phyloP scores from a whole-genome alignment of 2,888 invertebrate genomes.

The Philaethria dido region DNA sequence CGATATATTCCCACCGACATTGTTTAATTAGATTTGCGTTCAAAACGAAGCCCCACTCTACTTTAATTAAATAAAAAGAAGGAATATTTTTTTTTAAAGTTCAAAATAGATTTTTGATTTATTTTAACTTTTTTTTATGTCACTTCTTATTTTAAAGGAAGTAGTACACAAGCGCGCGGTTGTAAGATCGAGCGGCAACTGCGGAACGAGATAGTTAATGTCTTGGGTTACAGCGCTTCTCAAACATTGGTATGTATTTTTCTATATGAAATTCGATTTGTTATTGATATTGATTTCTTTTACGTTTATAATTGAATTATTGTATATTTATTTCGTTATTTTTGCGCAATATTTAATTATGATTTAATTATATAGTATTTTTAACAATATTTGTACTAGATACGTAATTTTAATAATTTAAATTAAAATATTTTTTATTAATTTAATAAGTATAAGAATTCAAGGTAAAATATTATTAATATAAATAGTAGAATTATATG shows the following conservation, averaged over 20 bases:
- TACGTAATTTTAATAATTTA: no score
- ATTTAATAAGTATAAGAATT: background rate
- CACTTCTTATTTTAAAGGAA: slow-evolving; percentile 16
- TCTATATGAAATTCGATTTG: background rate
- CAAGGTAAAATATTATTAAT: background rate
- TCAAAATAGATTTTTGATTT: background rate
- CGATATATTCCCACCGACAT: slow-evolving; percentile 33
- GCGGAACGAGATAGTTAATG: slow-evolving; percentile 61
- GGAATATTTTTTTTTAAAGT: background rate
- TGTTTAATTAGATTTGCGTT: slow-evolving; percentile 37
- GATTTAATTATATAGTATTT: background rate
- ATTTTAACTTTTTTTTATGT: background rate
- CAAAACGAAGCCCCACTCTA: slow-evolving; percentile 60
- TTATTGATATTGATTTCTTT: slow-evolving; percentile 4
- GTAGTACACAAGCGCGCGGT: slow-evolving; percentile 56
- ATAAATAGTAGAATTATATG: background rate
- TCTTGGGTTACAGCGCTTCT: slow-evolving; percentile 60
- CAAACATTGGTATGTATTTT: slow-evolving; percentile 51
- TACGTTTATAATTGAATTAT: background rate
- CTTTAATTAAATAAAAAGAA: slow-evolving; percentile 54
- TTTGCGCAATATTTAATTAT: background rate
- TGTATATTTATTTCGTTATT: background rate
- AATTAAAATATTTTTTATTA: background rate
- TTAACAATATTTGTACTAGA: background rate
- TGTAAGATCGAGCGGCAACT: slow-evolving; percentile 57